Percentiles rank a stretch among this genome's conserved stretches.
Evolutionary conservation across 2,888 invertebrate species (phyloP).

Genomic region (Argyresthia goedartella): DNA sequence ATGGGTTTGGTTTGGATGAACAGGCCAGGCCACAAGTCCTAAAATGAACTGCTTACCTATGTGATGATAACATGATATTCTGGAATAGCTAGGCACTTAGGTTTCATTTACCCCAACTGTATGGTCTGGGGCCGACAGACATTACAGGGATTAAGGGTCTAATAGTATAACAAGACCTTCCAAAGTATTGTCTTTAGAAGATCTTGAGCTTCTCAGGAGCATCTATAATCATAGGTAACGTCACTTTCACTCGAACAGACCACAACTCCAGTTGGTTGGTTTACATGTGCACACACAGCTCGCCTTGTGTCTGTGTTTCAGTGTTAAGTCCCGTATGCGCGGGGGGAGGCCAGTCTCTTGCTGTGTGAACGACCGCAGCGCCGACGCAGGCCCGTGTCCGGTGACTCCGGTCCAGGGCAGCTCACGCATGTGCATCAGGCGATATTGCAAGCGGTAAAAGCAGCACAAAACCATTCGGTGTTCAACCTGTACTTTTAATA

Average conservation of each 20-base stretch:
- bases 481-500: not conserved
- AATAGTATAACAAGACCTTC: too few species aligned
- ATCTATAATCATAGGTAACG: constrained; percentile 8
- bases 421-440: not conserved
- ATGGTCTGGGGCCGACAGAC: too few species aligned
- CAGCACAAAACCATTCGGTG: not conserved
- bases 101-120: too few species aligned
- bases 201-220: too few species aligned
- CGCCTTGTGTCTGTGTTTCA: not conserved
- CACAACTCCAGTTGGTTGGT: not conserved
- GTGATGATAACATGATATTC: too few species aligned
- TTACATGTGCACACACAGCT: not conserved
- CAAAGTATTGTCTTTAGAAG: too few species aligned
- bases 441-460: constrained; percentile 1
- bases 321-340: constrained; percentile 26
- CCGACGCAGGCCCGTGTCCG: constrained; percentile 6
- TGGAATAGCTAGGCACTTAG: too few species aligned
- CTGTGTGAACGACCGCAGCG: constrained; percentile 39
- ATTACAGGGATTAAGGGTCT: too few species aligned
- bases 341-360: constrained; percentile 28
- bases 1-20: too few species aligned
- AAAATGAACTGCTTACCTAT: too few species aligned
- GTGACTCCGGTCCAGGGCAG: constrained; percentile 3
- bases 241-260: constrained; percentile 10
- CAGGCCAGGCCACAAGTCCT: too few species aligned